These are phyloP conservation scores for Spinus pinus DNA, from an alignment of 2,797 vertebrate species.

Conservation along the genomic window DNA sequence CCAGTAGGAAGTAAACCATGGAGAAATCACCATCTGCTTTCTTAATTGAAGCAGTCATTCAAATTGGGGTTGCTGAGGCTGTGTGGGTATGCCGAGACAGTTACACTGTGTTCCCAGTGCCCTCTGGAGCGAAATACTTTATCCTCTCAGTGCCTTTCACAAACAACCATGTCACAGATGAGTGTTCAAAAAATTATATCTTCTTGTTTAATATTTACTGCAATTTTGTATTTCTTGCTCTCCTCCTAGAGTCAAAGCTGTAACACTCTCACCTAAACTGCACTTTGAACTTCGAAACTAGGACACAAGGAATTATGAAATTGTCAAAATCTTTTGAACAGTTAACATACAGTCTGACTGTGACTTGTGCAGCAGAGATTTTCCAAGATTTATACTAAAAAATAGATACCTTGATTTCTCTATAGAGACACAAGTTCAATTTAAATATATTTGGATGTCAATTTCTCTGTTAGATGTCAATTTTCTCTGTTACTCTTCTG, in stretches of 20 bases:
- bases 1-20: background rate
- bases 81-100: background rate
- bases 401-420: background rate
- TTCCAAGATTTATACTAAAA: slow-evolving; percentile 19
- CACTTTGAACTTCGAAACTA: background rate
- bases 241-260: background rate
- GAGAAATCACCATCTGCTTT: slow-evolving; percentile 34
- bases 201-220: background rate
- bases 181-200: background rate
- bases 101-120: background rate
- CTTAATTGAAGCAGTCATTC: background rate
- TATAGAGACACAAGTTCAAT: background rate
- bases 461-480: background rate
- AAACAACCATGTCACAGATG: background rate
- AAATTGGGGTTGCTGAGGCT: background rate
- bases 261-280: background rate
- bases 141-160: background rate
- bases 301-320: background rate
- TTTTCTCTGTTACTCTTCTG: background rate
- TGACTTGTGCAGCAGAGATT: background rate
- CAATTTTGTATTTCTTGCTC: background rate
- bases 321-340: background rate
- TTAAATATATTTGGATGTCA: background rate
- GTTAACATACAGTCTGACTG: background rate
- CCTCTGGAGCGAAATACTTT: background rate